Evolutionary conservation across 2,113 vertebrate species (phyloP).

Genomic region (Chiloscyllium plagiosum): DNA sequence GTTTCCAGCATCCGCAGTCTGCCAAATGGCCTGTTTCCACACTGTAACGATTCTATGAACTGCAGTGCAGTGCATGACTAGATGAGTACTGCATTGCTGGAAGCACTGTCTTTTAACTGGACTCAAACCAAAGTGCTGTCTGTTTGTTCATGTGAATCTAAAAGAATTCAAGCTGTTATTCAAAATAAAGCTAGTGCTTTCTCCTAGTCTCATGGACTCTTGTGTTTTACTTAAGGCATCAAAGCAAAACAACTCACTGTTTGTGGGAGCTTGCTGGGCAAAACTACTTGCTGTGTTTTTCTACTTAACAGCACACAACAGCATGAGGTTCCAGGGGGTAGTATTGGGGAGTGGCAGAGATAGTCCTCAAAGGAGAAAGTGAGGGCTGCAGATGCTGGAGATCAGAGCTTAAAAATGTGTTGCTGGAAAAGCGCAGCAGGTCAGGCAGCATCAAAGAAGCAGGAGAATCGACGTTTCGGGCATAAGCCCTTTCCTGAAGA

Average conservation of each 20-base stretch:
- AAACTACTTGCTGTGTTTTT: not conserved
- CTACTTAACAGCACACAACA: not conserved
- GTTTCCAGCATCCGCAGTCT: no score
- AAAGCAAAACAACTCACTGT: not conserved
- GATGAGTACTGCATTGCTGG: not conserved
- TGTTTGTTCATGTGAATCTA: not conserved
- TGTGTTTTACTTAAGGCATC: not conserved
- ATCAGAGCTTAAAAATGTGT: no score
- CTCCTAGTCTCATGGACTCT: not conserved
- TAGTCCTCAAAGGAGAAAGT: no score
- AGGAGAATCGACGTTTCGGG: no score
- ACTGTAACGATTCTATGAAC: no score
- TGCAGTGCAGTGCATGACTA: not conserved
- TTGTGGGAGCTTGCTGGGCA: not conserved
- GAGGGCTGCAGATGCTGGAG: no score
- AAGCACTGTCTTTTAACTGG: not conserved
- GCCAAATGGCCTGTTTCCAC: no score
- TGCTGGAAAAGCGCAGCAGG: no score
- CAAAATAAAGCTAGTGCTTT: not conserved
- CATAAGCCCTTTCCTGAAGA: no score
- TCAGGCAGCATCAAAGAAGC: no score
- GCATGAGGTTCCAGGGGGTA: no score
- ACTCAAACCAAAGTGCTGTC: not conserved
- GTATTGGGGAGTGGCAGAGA: no score
- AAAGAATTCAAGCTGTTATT: not conserved